phyloP scores from a whole-genome alignment of 2,113 vertebrate genomes.

The Neolamprologus hecqui region DNA sequence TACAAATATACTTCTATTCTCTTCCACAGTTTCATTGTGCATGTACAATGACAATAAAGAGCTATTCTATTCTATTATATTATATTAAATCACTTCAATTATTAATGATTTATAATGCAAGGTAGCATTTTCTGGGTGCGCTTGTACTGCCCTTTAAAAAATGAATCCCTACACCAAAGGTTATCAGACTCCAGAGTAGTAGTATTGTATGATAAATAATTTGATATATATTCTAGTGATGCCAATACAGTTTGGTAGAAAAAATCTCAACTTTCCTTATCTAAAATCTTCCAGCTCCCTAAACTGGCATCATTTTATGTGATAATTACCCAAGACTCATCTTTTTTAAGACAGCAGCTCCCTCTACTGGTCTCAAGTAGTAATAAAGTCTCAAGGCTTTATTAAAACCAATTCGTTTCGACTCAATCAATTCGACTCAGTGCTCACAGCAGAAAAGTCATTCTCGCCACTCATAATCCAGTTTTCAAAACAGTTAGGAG shows the following conservation, averaged over 20 bases:
- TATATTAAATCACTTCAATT: neutral
- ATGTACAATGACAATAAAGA: neutral
- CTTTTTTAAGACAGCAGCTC: neutral
- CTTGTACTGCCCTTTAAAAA: neutral
- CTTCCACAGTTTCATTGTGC: neutral
- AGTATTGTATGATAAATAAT: neutral
- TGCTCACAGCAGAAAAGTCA: neutral
- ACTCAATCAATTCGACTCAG: neutral
- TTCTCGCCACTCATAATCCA: neutral
- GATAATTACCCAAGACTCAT: neutral
- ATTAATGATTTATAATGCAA: neutral
- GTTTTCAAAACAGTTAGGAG: neutral
- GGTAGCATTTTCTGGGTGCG: neutral
- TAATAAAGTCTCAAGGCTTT: neutral
- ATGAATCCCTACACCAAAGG: neutral
- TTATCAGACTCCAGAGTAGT: neutral
- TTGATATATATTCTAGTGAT: neutral
- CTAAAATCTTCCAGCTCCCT: neutral
- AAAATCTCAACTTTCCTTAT: neutral
- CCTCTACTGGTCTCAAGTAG: neutral
- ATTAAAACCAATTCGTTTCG: neutral
- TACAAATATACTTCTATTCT: neutral
- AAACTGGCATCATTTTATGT: neutral
- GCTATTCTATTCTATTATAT: neutral
- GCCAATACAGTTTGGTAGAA: neutral